Evolutionary conservation across 2,888 invertebrate species (phyloP).

Genomic region (Limnephilus rhombicus): DNA sequence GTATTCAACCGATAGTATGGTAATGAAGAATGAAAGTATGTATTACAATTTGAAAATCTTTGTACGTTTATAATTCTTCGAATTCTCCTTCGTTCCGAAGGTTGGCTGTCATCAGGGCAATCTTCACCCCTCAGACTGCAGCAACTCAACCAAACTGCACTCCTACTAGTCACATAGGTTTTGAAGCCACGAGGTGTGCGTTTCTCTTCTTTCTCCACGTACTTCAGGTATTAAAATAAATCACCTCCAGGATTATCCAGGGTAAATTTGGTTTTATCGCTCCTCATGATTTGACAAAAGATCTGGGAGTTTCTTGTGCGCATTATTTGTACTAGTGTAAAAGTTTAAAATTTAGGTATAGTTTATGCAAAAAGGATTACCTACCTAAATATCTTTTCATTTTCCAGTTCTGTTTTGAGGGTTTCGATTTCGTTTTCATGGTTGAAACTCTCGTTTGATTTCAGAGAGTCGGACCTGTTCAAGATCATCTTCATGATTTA

Average conservation of each 20-base stretch:
- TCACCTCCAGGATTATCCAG: not conserved
- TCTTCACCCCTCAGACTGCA: no score
- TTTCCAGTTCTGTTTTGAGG: constrained; percentile 75
- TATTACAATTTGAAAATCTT: no score
- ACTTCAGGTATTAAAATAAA: no score
- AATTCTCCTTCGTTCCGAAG: no score
- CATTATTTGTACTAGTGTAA: not conserved
- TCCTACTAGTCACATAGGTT: not conserved
- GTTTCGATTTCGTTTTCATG: constrained; percentile 75
- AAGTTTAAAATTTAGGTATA: not conserved
- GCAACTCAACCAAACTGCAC: no score
- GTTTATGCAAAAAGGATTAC: not conserved
- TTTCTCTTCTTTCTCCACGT: not conserved
- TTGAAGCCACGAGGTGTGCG: not conserved
- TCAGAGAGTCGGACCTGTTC: constrained; percentile 62
- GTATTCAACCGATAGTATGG: no score
- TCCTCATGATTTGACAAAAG: not conserved
- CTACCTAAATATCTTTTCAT: constrained; percentile 70
- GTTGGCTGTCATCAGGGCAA: no score
- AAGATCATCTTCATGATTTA: constrained; percentile 53
- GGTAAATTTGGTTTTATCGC: not conserved
- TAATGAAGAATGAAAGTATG: no score
- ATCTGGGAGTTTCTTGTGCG: not conserved
- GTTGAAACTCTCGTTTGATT: constrained; percentile 68
- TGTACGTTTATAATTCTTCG: no score